These are phyloP conservation scores for Acronicta aceris DNA, from an alignment of 2,888 invertebrate genomes.

Conservation along the genomic window DNA sequence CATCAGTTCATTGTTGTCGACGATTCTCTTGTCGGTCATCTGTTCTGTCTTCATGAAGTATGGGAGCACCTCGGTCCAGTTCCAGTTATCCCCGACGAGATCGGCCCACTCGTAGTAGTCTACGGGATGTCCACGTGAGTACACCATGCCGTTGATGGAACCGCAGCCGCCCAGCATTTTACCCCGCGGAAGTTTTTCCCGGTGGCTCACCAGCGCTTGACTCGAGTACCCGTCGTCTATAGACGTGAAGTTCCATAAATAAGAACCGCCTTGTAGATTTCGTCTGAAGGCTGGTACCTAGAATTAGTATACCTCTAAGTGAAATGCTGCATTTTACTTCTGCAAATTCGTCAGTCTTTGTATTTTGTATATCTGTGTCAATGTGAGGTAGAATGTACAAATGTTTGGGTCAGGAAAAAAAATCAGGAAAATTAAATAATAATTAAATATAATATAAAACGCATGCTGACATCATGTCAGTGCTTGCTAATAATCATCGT, in stretches of 20 bases:
- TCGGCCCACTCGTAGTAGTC: conserved; percentile 81
- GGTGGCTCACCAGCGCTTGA: conserved; percentile 69
- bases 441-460: no score
- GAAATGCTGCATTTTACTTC: no score
- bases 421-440: no score
- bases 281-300: conserved; percentile 76
- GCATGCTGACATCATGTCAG: no score
- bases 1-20: conserved; percentile 68
- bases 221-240: conserved; percentile 69
- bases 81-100: conserved; percentile 69
- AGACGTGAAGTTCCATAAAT: conserved; percentile 82
- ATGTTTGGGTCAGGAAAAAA: no score
- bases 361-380: no score
- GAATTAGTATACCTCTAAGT: conserved; percentile 1
- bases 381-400: no score
- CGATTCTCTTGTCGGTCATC: conserved; percentile 74
- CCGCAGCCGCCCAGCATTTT: conserved; percentile 80
- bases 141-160: conserved; percentile 81
- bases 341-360: no score
- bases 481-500: no score
- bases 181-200: conserved; percentile 75
- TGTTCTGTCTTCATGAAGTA: conserved; percentile 80
- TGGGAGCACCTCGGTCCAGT: conserved; percentile 73
- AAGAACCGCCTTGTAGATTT: conserved; percentile 63
- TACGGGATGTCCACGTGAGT: conserved; percentile 75